Percentiles rank a stretch among this genome's conserved stretches.
Conservation (phyloP, 2,797 vertebrate genomes). For the Ambastaia sidthimunki region DNA sequence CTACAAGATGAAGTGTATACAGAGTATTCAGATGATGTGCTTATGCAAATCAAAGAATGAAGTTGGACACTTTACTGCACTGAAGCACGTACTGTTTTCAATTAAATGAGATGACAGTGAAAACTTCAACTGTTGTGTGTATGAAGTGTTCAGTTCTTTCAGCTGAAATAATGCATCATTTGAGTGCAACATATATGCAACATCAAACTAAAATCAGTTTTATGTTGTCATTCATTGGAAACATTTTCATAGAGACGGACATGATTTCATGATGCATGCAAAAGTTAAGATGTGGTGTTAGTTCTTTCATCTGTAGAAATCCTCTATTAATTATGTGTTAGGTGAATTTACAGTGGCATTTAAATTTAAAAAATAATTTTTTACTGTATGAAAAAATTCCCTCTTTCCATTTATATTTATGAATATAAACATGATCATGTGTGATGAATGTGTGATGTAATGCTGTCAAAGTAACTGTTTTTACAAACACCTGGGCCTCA, state of each 20-base stretch:
- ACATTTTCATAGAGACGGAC: background rate
- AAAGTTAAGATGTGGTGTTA: background rate
- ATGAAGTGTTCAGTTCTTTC: background rate
- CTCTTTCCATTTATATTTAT: background rate
- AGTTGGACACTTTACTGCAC: background rate
- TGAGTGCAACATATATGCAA: background rate
- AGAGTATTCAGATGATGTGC: background rate
- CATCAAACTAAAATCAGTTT: background rate
- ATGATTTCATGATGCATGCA: background rate
- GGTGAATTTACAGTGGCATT: background rate
- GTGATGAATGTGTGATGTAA: background rate
- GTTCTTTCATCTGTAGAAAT: conserved; percentile 1
- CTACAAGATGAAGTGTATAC: background rate
- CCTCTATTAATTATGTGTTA: background rate
- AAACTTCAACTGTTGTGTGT: background rate
- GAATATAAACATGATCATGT: background rate
- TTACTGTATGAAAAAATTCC: too few relatives aligned
- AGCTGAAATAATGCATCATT: background rate
- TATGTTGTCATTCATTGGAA: background rate
- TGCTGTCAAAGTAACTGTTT: background rate
- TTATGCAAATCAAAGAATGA: background rate
- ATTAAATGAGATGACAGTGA: background rate
- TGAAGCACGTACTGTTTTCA: too few relatives aligned
- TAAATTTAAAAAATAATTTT: too few relatives aligned
- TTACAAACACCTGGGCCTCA: background rate